Evolutionary conservation across 2,797 vertebrate species (phyloP), one percentile per base, ranked within the genome.

Genomic region (Falco rusticolus): DNA sequence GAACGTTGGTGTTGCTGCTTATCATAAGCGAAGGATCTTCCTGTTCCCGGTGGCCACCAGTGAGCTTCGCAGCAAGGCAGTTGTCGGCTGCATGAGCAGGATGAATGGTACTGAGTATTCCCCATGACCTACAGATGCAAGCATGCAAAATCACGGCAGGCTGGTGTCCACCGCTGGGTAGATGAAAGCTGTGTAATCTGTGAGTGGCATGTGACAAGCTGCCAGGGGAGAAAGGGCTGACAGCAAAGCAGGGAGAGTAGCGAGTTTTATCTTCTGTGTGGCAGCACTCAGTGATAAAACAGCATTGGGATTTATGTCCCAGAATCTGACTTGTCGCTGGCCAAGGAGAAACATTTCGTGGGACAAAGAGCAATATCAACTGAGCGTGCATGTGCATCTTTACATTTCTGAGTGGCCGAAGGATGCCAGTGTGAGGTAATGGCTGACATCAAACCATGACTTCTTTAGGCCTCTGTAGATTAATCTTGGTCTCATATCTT

Each of bases 161-260:
- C 1, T 6, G 51, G 34, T 10, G 0, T 16, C 22, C 10, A 0
- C 11, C 0, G 0, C 51, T 6, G 53, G 20, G 47, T 5, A 21
- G 45, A 28, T 45, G 70, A 91, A 90, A 95, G 87, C 86, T 72
- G 29, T 19, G 15, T 25, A 31, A 63, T 59, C 84, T 53, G 37
- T 22, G 11, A 50, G 22, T 16, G 33, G 63, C 20, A 5, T 81
- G 66, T 11, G 28, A 71, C 74, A 93, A 59, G 82, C 92, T 94
- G 91, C 81, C 63, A 60, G 68, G 80, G 63, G 45, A 91, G 59
- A 81, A 93, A 56, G 41, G 29, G 26, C 54, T 77, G 85, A 43
- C 19, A 39, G 82, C 39, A 74, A 76, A 51, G 45, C 5, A 16
- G n/a, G 53, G 63, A 70, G 10, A 63, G 18, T 2, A 25, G 37